Conservation (phyloP, 2,888 invertebrate species). For the Orthonychiurus folsomi region DNA sequence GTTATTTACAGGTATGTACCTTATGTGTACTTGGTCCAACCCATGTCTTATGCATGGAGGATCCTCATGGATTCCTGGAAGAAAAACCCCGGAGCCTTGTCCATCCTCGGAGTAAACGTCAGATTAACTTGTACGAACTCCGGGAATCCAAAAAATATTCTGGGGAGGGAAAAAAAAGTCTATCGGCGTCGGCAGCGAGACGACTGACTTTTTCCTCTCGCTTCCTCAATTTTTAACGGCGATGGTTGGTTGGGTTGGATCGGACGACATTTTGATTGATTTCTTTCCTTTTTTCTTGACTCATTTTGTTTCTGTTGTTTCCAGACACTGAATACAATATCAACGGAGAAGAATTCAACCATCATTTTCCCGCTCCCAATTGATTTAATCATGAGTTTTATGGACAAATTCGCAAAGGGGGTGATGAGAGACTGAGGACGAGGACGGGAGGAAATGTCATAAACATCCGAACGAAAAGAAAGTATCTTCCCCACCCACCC, state of each 20-base stretch:
- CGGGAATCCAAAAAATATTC: no score
- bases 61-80: background rate
- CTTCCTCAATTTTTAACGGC: background rate
- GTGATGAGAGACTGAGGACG: constrained; percentile 74
- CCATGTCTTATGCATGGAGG: background rate
- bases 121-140: no score
- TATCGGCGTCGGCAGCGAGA: no score
- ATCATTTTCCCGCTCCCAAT: constrained; percentile 21
- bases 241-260: background rate
- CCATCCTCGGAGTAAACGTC: no score
- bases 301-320: constrained; percentile 4
- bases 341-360: constrained; percentile 19
- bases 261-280: background rate
- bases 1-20: constrained; percentile 55
- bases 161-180: no score
- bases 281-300: background rate
- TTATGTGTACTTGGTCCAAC: no score
- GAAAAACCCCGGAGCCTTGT: background rate
- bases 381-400: constrained; percentile 20
- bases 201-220: background rate
- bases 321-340: constrained; percentile 23
- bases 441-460: background rate
- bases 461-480: background rate
- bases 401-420: constrained; percentile 74
- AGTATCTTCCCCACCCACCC: no score